Evolutionary conservation across 35 echinoderm and acorn worm species (phyloP).

Genomic region (Hemicentrotus pulcherrimus): DNA sequence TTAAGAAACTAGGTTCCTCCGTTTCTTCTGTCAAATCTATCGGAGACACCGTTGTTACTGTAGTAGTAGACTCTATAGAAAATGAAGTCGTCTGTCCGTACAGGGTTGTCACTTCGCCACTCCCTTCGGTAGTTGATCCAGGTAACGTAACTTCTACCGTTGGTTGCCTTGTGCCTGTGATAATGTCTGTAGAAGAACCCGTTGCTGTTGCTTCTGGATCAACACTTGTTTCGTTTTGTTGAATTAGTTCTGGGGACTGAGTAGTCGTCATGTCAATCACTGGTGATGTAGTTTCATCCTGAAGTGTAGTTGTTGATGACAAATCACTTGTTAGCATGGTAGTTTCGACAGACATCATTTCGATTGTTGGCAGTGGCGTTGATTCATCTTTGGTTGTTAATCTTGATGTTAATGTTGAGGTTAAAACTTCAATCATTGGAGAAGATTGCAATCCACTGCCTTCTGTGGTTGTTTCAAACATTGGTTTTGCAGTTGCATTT

Average conservation of each 20-base stretch:
- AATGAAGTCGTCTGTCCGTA: not conserved
- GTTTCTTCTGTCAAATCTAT: not conserved
- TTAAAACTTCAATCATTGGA: not conserved
- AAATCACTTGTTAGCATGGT: not conserved
- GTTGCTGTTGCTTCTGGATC: not conserved
- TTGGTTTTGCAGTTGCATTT: no score
- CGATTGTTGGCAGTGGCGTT: not conserved
- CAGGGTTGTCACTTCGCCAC: not conserved
- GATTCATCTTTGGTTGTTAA: constrained; percentile 1
- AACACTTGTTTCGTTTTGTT: not conserved
- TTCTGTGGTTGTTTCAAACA: not conserved
- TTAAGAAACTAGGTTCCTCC: not conserved
- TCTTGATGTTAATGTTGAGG: not conserved
- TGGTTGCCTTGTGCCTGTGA: no score
- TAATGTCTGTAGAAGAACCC: no score
- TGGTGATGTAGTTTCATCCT: not conserved
- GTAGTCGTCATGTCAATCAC: not conserved
- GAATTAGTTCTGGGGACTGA: not conserved
- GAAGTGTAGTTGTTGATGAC: not conserved
- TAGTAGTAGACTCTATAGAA: not conserved
- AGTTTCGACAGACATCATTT: not conserved
- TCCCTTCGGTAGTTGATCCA: not conserved
- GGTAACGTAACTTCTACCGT: not conserved
- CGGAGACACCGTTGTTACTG: not conserved
- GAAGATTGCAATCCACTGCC: not conserved